Conservation (phyloP, 2,888 invertebrate genomes). For the Pandemis corylana region DNA sequence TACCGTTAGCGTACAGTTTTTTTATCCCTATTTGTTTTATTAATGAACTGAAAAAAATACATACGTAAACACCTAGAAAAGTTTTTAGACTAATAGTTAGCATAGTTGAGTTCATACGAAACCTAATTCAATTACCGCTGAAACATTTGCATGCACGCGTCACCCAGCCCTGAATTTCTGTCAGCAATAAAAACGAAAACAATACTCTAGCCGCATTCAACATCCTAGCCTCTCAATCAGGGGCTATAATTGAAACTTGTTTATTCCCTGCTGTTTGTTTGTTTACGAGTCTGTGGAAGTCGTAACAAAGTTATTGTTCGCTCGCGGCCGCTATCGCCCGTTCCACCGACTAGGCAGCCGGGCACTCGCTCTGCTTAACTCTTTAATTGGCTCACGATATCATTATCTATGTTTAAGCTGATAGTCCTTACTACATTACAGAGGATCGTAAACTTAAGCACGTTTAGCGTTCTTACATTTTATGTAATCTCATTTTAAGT, state of each 20-base stretch:
- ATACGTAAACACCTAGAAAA: no score
- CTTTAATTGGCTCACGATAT: conserved; percentile 58
- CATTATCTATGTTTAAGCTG: conserved; percentile 28
- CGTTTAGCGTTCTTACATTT: neutral
- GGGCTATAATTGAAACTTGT: conserved; percentile 53
- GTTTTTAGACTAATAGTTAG: neutral
- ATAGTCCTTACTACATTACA: conserved; percentile 12
- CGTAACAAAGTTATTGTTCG: conserved; percentile 62
- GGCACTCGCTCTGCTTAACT: conserved; percentile 46
- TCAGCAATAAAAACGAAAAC: conserved; percentile 2
- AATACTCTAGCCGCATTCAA: conserved; percentile 6
- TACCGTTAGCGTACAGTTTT: no score
- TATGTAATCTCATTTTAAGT: neutral
- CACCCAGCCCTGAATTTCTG: neutral
- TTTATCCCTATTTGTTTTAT: no score
- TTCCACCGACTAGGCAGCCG: conserved; percentile 44
- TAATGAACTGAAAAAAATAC: no score
- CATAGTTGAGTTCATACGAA: neutral
- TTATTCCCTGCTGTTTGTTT: conserved; percentile 55
- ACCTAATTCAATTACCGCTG: neutral
- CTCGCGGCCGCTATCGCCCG: conserved; percentile 41
- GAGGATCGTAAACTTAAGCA: neutral
- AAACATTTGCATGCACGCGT: conserved; percentile 20
- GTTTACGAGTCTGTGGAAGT: conserved; percentile 51
- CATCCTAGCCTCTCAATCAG: conserved; percentile 43